Evolutionary conservation across 2,888 invertebrate species (phyloP).

Genomic region (Andricus curvator): DNA sequence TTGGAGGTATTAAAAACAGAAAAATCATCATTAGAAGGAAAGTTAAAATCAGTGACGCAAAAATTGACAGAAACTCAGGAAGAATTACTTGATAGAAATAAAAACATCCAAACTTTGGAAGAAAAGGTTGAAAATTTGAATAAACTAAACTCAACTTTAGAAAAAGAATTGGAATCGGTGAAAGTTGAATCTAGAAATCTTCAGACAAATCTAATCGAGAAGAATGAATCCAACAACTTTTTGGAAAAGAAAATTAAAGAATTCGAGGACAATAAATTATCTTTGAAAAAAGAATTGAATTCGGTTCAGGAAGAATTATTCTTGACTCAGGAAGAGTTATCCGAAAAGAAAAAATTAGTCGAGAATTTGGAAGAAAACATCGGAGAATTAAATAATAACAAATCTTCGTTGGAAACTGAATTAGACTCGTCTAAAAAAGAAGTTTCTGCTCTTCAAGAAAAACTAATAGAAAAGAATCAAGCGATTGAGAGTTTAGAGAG

Average conservation of each 20-base stretch:
- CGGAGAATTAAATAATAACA: background rate
- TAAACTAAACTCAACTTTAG: background rate
- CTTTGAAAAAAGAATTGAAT: slow-evolving; percentile 13
- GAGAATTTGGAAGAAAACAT: background rate
- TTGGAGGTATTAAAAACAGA: background rate
- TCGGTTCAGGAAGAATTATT: background rate
- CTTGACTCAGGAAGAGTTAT: background rate
- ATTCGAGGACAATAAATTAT: background rate
- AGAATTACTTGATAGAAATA: background rate
- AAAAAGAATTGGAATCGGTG: background rate
- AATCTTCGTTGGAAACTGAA: background rate
- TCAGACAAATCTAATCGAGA: background rate
- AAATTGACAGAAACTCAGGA: background rate
- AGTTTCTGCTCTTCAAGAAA: background rate
- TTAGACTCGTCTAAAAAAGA: background rate
- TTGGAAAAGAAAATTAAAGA: slow-evolving; percentile 23
- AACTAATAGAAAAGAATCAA: background rate
- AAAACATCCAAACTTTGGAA: background rate
- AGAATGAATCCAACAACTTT: slow-evolving; percentile 33
- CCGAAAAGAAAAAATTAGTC: background rate
- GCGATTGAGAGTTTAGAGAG: background rate
- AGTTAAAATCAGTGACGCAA: background rate
- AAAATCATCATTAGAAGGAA: background rate
- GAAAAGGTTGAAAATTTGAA: slow-evolving; percentile 21
- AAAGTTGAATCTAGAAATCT: background rate